Base-by-base conservation (phyloP, 2,113 vertebrate species). In the Dolichotis patagonum region DNA sequence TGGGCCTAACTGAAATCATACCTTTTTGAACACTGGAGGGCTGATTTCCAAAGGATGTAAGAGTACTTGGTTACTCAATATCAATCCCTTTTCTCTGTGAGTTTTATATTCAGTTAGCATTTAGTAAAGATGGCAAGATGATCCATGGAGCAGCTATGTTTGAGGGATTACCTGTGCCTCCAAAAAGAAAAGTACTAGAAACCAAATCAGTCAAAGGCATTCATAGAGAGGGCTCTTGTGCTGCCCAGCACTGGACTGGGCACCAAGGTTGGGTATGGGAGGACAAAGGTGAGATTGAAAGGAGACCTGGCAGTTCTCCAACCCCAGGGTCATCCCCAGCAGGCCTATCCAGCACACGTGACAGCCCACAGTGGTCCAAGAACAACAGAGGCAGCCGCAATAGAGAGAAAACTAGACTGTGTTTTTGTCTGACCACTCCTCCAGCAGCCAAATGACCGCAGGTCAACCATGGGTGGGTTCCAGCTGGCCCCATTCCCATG, bases 401-500 rank as follows among this genome's bases (percentile, higher is more conserved):
- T 52, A 32, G 65, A 81, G 82, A 96, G 93, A 90, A 63, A 78
- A 54, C 88, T 5, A 58, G 95, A 84, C 94, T 92, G 80, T 84
- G 90, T 96, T 96, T 95, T 87, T 1, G 1, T 90, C 77, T 63
- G 82, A 69, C 92, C 94, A 90, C 94, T 88, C 84, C 97, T 80
- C 67, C 80, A 24, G 69, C 67, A 84, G 89, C 65, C 97, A 97
- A 97, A 28, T 54, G 96, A 95, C 95, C 6, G 0, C 7, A 35
- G 96, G 97, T 97, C 97, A 97, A 30, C 65, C 71, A 24, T 16
- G 96, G 96, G 94, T 4, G 3, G 94, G 85, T 85, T 96, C 91
- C 97, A 97, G 95, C 96, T 97, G 97, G 96, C 96, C 90, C 13
- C 0, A 5, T 67, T 90, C 96, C 96, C 91, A 77, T 85, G 86